A percentile compares a stretch with the other conserved stretches of the same genome.
These are phyloP conservation scores for Mystacornis crossleyi DNA, from an alignment of 2,113 vertebrate species.

Conservation along the genomic window DNA sequence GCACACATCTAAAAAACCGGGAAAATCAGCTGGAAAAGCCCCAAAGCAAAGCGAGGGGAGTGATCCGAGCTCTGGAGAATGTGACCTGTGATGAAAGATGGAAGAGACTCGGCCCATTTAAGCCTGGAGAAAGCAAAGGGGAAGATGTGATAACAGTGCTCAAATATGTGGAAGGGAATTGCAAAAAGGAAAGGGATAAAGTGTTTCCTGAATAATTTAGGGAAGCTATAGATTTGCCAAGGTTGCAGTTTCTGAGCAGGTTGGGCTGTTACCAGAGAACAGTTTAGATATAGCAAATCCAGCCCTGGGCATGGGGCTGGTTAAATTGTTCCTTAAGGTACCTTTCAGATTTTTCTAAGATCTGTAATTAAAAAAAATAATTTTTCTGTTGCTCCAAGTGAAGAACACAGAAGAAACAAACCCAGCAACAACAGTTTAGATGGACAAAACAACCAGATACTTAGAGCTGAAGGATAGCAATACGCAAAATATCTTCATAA, in stretches of 20 bases:
- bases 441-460: not conserved
- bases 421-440: not conserved
- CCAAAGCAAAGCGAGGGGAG: not conserved
- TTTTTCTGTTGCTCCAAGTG: not conserved
- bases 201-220: not conserved
- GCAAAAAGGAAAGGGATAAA: not conserved
- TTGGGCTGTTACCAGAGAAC: not conserved
- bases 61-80: not conserved
- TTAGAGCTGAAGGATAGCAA: not conserved
- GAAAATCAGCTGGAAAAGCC: not conserved
- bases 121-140: not conserved
- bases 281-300: fast-evolving
- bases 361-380: not conserved
- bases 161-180: constrained; percentile 1
- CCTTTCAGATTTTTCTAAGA: not conserved
- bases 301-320: not conserved
- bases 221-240: not conserved
- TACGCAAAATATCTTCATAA: not conserved
- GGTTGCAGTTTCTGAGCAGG: not conserved
- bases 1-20: not conserved
- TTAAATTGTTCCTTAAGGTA: not conserved
- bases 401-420: not conserved
- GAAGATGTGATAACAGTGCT: not conserved
- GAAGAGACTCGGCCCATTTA: not conserved
- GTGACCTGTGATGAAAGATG: not conserved